These are phyloP conservation scores for Scaptodrosophila latifasciaeformis DNA, from an alignment of 2,888 invertebrate species.

Conservation along the genomic window DNA sequence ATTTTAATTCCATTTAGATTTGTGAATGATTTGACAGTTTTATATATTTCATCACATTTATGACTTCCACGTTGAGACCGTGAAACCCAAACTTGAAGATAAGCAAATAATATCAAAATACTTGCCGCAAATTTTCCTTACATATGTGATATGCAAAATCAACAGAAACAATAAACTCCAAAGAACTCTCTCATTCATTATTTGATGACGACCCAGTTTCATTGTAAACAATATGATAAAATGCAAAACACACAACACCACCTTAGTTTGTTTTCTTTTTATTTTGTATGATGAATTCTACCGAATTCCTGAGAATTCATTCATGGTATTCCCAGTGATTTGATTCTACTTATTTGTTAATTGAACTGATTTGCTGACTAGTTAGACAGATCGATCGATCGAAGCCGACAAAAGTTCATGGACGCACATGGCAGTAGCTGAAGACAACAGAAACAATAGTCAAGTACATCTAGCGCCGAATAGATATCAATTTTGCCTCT, in stretches of 20 bases:
- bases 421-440: background rate
- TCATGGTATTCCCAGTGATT: conserved; percentile 35
- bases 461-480: background rate
- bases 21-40: no score
- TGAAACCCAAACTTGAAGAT: no score
- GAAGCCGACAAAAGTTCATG: conserved; percentile 26
- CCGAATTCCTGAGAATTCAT: conserved; percentile 31
- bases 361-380: conserved; percentile 47
- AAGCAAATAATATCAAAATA: no score
- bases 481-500: background rate
- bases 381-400: conserved; percentile 4
- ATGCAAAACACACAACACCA: background rate
- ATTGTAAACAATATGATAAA: background rate
- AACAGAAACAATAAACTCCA: background rate
- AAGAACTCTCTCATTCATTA: conserved; percentile 26
- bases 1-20: no score
- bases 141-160: background rate
- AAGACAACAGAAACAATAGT: conserved; percentile 7
- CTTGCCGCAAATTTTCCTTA: conserved; percentile 24
- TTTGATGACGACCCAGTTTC: conserved; percentile 31
- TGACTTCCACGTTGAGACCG: no score
- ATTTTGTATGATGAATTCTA: background rate
- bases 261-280: no score
- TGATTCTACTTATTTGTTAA: conserved; percentile 39
- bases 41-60: no score